Evolutionary conservation across 2,888 invertebrate genomes (phyloP).

Genomic region (Venustoraphidia nigricollis): DNA sequence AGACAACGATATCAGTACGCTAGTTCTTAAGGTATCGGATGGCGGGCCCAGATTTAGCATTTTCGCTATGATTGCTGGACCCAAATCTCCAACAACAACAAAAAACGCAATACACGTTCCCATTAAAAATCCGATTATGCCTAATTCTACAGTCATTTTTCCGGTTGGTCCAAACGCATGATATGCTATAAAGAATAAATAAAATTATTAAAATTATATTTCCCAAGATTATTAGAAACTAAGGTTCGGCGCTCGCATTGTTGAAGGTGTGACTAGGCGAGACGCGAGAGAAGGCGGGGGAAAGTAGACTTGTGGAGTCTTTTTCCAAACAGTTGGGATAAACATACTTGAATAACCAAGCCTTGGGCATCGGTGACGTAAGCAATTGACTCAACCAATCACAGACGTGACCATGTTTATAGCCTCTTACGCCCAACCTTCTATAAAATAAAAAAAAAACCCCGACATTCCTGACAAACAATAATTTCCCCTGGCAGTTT

Average conservation of each 20-base stretch:
- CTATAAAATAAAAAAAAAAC: background rate
- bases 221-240: too few relatives aligned
- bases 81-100: conserved; percentile 95
- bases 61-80: conserved; percentile 78
- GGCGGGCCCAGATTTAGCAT: conserved; percentile 27
- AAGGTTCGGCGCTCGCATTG: too few relatives aligned
- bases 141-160: conserved; percentile 78
- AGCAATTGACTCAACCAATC: too few relatives aligned
- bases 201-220: conserved; percentile 9
- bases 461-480: conserved; percentile 6
- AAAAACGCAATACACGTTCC: conserved; percentile 94
- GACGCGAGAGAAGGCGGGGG: too few relatives aligned
- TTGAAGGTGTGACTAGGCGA: too few relatives aligned
- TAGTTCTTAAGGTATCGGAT: conserved; percentile 34
- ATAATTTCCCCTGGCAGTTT: background rate
- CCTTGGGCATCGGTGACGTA: too few relatives aligned
- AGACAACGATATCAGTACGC: conserved; percentile 54
- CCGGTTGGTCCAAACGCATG: conserved; percentile 85
- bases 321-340: too few relatives aligned
- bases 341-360: too few relatives aligned
- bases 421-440: too few relatives aligned
- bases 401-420: too few relatives aligned
- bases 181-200: conserved; percentile 44
- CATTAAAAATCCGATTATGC: conserved; percentile 84
- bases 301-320: too few relatives aligned